These are phyloP conservation scores for Netelia inedita DNA, from an alignment of 2,888 invertebrate genomes.

Conservation along the genomic window DNA sequence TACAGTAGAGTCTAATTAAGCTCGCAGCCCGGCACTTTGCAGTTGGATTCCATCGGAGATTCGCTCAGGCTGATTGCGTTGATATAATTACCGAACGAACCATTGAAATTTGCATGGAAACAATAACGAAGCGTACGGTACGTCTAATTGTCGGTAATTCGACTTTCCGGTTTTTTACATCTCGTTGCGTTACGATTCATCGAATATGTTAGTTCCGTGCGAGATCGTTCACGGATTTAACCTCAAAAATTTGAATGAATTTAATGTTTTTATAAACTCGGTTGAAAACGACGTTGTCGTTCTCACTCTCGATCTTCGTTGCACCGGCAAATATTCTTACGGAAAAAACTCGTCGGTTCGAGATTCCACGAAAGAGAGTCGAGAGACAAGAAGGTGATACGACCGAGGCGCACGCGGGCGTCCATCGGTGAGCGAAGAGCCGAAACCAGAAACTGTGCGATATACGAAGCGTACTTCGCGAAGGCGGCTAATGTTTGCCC, in stretches of 20 bases:
- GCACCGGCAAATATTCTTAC: background rate
- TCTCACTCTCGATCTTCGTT: background rate
- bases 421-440: constrained; percentile 44
- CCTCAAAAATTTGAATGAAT: background rate
- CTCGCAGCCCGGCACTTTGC: background rate
- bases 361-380: constrained; percentile 48
- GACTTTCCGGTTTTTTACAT: background rate
- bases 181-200: background rate
- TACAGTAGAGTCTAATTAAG: background rate
- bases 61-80: background rate
- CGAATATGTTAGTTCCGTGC: background rate
- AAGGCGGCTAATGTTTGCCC: too few relatives aligned
- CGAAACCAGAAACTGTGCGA: constrained; percentile 20
- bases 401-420: constrained; percentile 50
- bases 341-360: constrained; percentile 25
- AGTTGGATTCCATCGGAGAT: constrained; percentile 4
- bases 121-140: background rate
- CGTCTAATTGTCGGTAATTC: background rate
- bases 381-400: constrained; percentile 43
- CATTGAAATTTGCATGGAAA: background rate
- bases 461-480: too few relatives aligned
- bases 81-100: background rate
- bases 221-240: background rate
- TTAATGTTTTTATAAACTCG: background rate
- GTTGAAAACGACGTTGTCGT: background rate